These are phyloP conservation scores for Lepus americanus DNA, from an alignment of 2,113 vertebrate genomes.

Conservation along the genomic window DNA sequence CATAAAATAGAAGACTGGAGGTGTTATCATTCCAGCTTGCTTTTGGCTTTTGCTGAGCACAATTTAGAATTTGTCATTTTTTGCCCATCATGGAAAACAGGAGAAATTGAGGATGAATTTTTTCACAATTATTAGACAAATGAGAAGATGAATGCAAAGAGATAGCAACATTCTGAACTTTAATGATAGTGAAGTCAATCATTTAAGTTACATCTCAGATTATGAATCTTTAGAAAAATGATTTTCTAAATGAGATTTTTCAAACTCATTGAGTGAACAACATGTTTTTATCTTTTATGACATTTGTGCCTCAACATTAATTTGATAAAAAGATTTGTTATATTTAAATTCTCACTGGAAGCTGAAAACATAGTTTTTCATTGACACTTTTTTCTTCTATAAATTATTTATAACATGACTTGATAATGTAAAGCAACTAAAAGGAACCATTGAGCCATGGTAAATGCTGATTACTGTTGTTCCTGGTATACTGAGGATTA, in stretches of 20 bases:
- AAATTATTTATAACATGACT: background rate
- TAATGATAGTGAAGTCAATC: background rate
- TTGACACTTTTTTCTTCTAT: background rate
- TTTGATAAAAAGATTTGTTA: background rate
- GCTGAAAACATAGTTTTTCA: background rate
- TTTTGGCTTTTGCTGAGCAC: constrained; percentile 33
- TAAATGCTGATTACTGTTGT: background rate
- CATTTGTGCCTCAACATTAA: background rate
- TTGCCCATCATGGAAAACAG: background rate
- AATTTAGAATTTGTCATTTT: constrained; percentile 15
- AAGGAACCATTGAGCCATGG: background rate
- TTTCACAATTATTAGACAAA: background rate
- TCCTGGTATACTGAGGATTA: background rate
- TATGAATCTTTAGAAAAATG: background rate
- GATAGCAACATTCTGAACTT: background rate
- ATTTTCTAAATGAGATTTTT: background rate
- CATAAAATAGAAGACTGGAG: background rate
- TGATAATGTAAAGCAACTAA: background rate
- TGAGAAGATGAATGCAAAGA: background rate
- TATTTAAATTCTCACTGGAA: constrained; percentile 6
- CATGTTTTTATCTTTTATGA: background rate
- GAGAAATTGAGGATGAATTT: background rate
- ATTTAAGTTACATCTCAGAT: background rate
- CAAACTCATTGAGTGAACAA: background rate
- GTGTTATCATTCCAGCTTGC: background rate